Conservation (phyloP, 1,140 invertebrate genomes). For the Brachionus manjavacas region DNA sequence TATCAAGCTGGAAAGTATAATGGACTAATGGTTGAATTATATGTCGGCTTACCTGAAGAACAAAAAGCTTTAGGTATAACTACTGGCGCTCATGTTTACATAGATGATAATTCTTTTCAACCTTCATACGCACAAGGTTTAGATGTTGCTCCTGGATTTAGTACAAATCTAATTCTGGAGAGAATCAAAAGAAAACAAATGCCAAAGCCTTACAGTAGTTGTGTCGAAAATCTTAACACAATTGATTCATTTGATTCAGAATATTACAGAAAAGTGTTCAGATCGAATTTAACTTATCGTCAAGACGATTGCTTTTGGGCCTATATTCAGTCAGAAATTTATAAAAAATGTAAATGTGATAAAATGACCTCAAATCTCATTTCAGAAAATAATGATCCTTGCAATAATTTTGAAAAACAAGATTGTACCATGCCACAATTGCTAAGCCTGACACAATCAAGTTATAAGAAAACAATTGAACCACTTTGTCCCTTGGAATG, state of each 20-base stretch:
- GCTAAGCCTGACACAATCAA: no score
- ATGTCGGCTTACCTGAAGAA: no score
- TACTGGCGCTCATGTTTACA: neutral
- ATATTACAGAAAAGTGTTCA: neutral
- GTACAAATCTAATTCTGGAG: neutral
- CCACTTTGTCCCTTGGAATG: no score
- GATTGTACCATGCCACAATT: no score
- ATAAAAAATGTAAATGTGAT: neutral
- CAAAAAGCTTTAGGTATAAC: neutral
- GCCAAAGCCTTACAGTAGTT: neutral
- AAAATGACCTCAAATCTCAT: neutral
- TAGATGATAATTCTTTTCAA: neutral
- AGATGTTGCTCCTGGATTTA: neutral
- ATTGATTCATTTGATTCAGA: slow-evolving; percentile 1
- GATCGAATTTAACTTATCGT: neutral
- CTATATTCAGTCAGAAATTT: neutral
- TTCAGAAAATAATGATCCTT: neutral
- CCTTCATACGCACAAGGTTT: neutral
- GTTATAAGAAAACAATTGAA: no score
- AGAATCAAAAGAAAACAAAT: neutral
- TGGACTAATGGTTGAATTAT: neutral
- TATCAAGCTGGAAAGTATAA: neutral
- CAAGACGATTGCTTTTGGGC: neutral
- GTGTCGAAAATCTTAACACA: neutral
- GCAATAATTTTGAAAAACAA: no score